Base-by-base conservation (phyloP, 2,888 invertebrate genomes). In the Drosophila affinis region DNA sequence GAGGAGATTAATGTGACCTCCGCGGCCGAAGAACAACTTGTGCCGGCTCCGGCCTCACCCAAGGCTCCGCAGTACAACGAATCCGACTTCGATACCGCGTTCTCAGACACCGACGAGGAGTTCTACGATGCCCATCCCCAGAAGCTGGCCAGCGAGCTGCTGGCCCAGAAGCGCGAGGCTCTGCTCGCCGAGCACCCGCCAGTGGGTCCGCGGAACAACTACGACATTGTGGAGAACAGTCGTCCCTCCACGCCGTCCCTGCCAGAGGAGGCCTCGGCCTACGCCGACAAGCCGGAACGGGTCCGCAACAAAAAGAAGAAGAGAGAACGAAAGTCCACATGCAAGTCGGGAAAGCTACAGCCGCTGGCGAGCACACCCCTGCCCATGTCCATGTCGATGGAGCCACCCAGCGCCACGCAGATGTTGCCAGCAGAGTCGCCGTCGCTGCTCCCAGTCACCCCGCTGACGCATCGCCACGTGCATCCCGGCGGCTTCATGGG, bases 51-150 rank as follows among this genome's bases (percentile, higher is more conserved):
- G 5, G 75, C 85, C 0, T 74, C 72, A 1, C 79, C 89, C 0
- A 80, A 84, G 39, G 95, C 95, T 79, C 93, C 94, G 1, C 93
- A 94, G 1, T 94, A 97, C 72, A 93, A 94, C 44, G 97, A 97
- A 92, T 96, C 96, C 0, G 97, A 97, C 92, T 93, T 97, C 57
- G 97, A 97, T 80, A 97, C 97, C 0, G 95, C 96, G 17, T 96
- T 97, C 91, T 95, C 96, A 55, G 96, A 96, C 75, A 97, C 97
- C 0, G 97, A 97, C 91, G 97, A 97, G 92, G 97, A 97, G 80
- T 97, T 97, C 91, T 97, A 97, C 90, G 97, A 97, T 89, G 94
- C 96, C 83, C 94, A 96, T 91, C 97, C 97, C 0, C 96, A 96
- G 82, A 94, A 93, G 84, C 91, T 95, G 70, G 96, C 96, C 2